A percentile compares a stretch with the other conserved stretches of the same genome.
Evolutionary conservation across 2,888 invertebrate species (phyloP).

Genomic region (Tetheella fluctuosa): DNA sequence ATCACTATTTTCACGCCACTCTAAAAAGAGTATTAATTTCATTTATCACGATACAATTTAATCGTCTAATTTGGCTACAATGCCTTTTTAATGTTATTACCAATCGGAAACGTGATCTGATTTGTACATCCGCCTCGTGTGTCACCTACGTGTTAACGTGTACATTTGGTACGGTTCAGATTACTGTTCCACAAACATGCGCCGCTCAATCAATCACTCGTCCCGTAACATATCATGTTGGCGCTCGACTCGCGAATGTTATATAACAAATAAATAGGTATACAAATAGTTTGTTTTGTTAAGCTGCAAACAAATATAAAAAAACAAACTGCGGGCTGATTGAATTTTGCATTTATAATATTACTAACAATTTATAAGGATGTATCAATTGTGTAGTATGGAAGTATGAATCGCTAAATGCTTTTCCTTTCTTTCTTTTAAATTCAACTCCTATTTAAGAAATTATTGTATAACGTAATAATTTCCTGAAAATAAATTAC

Average conservation of each 20-base stretch:
- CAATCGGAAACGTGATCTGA: conserved; percentile 13
- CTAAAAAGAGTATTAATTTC: neutral
- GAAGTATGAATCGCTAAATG: too few relatives aligned
- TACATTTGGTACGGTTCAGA: neutral
- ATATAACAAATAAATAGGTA: conserved; percentile 15
- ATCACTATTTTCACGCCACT: neutral
- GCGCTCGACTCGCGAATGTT: conserved; percentile 10
- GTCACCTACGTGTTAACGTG: conserved; percentile 6
- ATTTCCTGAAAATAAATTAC: neutral
- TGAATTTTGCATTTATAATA: too few relatives aligned
- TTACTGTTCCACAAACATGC: conserved; percentile 18
- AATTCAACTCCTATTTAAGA: too few relatives aligned
- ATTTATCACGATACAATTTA: neutral
- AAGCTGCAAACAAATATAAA: neutral
- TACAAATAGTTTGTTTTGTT: neutral
- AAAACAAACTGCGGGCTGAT: too few relatives aligned
- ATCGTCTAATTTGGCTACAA: neutral
- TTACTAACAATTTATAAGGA: too few relatives aligned
- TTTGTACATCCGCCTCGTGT: neutral
- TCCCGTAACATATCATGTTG: conserved; percentile 12
- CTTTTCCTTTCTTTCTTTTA: too few relatives aligned
- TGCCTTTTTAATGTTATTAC: conserved; percentile 11
- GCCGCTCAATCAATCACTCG: conserved; percentile 23
- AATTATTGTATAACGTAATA: neutral
- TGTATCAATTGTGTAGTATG: too few relatives aligned